phyloP scores from a whole-genome alignment of 1,140 invertebrate genomes.

The Scaptodrosophila lebanonensis region DNA sequence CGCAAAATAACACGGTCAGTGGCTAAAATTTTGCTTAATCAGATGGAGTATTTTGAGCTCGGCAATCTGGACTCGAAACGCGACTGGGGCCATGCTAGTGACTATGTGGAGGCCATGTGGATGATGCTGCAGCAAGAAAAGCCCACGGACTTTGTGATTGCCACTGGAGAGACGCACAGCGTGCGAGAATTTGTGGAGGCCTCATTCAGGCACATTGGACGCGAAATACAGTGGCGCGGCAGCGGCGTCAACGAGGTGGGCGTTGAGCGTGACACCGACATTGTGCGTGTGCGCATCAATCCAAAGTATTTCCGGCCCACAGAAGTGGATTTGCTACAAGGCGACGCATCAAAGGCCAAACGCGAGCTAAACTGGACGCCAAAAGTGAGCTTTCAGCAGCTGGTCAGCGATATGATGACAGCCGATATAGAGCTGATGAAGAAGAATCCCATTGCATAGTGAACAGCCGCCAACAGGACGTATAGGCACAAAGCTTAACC shows the following conservation, averaged over 20 bases:
- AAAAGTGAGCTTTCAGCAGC: constrained; percentile 88
- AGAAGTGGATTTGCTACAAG: constrained; percentile 95
- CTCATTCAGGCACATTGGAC: constrained; percentile 89
- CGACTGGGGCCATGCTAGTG: constrained; percentile 99
- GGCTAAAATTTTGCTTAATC: constrained; percentile 94
- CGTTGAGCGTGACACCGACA: constrained; percentile 87
- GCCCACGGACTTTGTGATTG: constrained; percentile 98
- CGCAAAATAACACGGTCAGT: constrained; percentile 98
- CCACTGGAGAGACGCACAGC: constrained; percentile 96
- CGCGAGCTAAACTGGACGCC: constrained; percentile 91
- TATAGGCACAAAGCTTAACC: constrained; percentile 55
- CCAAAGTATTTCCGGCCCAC: constrained; percentile 97
- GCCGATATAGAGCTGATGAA: constrained; percentile 95
- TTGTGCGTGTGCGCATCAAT: constrained; percentile 93
- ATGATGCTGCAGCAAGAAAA: constrained; percentile 96
- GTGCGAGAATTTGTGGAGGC: constrained; percentile 97
- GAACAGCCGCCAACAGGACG: neutral
- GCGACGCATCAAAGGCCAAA: constrained; percentile 94
- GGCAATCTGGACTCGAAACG: constrained; percentile 97
- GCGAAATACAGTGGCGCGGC: constrained; percentile 90
- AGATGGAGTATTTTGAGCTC: constrained; percentile 92
- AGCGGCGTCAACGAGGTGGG: constrained; percentile 91
- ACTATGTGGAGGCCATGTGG: constrained; percentile 99
- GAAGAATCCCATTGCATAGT: constrained; percentile 90
- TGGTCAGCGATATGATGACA: constrained; percentile 98